Evolutionary conservation across 2,113 vertebrate species (phyloP).

Genomic region (Nanorana parkeri): DNA sequence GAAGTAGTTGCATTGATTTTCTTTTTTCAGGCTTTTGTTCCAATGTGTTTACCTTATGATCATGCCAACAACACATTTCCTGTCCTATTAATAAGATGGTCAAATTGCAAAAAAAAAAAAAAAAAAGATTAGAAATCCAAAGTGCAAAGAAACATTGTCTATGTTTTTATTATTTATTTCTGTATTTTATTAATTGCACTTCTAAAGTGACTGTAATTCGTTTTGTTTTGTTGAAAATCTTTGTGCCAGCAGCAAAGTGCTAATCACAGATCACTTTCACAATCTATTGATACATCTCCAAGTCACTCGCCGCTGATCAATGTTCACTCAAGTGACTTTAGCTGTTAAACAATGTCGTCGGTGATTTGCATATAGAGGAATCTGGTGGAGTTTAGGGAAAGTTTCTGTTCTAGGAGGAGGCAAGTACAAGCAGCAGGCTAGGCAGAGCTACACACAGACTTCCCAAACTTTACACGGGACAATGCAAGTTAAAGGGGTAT

Average conservation of each 20-base stretch:
- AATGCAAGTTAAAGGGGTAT: constrained; percentile 82
- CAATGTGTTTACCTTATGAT: too few species aligned
- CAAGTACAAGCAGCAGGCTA: too few species aligned
- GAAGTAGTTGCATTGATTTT: too few species aligned
- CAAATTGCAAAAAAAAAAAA: too few species aligned
- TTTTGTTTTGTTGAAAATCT: neutral
- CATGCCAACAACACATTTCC: too few species aligned
- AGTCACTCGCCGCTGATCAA: neutral
- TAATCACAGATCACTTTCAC: constrained; percentile 9
- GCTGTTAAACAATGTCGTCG: neutral
- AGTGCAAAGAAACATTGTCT: too few species aligned
- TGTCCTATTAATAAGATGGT: too few species aligned
- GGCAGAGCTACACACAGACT: constrained; percentile 64
- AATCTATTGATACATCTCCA: neutral
- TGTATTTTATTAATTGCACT: neutral
- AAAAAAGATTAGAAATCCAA: too few species aligned
- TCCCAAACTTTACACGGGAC: constrained; percentile 73
- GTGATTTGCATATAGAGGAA: neutral
- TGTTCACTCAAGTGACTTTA: neutral
- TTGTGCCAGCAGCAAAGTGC: neutral
- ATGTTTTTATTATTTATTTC: neutral
- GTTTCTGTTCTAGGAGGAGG: neutral
- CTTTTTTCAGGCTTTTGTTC: too few species aligned
- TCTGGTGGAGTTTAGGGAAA: neutral
- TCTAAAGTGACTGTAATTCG: neutral